Conservation (phyloP, 2,888 invertebrate species). For the Corythucha ciliata region DNA sequence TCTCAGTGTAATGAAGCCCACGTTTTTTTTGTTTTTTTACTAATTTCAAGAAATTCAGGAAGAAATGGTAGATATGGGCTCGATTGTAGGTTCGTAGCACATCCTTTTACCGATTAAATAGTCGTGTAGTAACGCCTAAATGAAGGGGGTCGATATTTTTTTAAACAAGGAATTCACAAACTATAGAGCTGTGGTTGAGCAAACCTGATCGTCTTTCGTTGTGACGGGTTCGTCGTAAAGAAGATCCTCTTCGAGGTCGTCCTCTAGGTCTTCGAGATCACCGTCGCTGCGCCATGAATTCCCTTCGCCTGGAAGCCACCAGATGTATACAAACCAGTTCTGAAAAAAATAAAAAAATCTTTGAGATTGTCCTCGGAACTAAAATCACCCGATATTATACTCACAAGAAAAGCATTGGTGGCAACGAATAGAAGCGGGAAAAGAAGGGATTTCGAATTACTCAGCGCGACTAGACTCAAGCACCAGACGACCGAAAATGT, state of each 20-base stretch:
- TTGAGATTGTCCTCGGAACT: too few relatives aligned
- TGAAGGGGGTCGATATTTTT: too few relatives aligned
- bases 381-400: too few relatives aligned
- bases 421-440: slow-evolving; percentile 33
- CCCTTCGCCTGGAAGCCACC: slow-evolving; percentile 35
- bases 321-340: slow-evolving; percentile 36
- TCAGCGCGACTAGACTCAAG: slow-evolving; percentile 60
- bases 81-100: slow-evolving; percentile 32
- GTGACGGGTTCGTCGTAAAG: slow-evolving; percentile 27
- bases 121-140: too few relatives aligned
- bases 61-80: slow-evolving; percentile 33
- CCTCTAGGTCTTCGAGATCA: slow-evolving; percentile 35
- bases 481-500: slow-evolving; percentile 65
- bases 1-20: too few relatives aligned
- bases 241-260: slow-evolving; percentile 33
- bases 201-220: slow-evolving; percentile 32
- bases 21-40: too few relatives aligned
- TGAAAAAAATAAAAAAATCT: too few relatives aligned
- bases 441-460: slow-evolving; percentile 48
- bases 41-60: too few relatives aligned
- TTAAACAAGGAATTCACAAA: too few relatives aligned
- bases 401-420: slow-evolving; percentile 32
- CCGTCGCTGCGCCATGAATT: slow-evolving; percentile 32
- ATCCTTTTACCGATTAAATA: slow-evolving; percentile 30
- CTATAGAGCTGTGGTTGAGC: too few relatives aligned